Evolutionary conservation across 2,888 invertebrate genomes (phyloP).

Genomic region (Hypselothyrea guttata): DNA sequence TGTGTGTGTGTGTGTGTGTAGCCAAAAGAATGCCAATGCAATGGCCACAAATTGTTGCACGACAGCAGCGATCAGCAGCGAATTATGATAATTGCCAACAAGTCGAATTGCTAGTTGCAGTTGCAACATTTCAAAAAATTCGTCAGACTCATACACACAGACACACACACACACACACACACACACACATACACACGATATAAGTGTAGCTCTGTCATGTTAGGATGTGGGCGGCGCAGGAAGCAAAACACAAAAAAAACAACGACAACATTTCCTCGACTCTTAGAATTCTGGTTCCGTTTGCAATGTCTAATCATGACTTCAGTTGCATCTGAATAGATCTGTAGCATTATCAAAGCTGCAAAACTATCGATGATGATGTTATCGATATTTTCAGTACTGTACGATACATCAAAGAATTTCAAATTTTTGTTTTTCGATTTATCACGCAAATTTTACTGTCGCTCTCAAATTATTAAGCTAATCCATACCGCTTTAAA

Average conservation of each 20-base stretch:
- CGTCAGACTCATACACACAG: no score
- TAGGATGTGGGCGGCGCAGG: constrained; percentile 48
- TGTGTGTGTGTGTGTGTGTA: constrained; percentile 20
- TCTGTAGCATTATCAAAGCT: no score
- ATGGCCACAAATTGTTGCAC: constrained; percentile 54
- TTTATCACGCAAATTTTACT: no score
- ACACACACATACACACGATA: not conserved
- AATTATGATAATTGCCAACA: constrained; percentile 65
- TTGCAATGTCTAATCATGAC: not conserved
- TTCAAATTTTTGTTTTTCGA: no score
- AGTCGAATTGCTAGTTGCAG: constrained; percentile 34
- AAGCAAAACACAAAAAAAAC: constrained; percentile 14
- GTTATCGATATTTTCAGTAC: no score
- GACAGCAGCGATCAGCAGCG: constrained; percentile 26
- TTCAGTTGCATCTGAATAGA: no score
- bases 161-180: not conserved
- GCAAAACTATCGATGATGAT: no score
- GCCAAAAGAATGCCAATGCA: constrained; percentile 48
- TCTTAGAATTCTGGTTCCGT: constrained; percentile 5
- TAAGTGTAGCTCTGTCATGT: constrained; percentile 22
- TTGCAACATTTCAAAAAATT: constrained; percentile 37
- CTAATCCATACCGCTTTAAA: no score
- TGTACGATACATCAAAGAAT: no score
- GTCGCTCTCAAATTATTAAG: no score
- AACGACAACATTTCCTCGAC: constrained; percentile 23